Evolutionary conservation across 2,797 vertebrate species (phyloP), one percentile per base, ranked within the genome.

Genomic region (Onychomys torridus): DNA sequence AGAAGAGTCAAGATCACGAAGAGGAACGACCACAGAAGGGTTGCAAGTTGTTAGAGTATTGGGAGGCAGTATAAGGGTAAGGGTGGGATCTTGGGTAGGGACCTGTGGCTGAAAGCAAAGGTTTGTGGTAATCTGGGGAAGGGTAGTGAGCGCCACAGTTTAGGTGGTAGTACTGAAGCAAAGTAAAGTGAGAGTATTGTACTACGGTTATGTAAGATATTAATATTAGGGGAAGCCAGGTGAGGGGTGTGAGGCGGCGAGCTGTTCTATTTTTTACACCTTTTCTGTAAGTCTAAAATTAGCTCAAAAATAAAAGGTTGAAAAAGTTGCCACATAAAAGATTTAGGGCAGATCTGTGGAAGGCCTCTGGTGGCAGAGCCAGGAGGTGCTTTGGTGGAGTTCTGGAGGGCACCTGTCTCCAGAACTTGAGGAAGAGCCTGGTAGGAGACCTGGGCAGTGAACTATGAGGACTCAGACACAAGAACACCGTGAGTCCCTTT

Each of bases 221-320:
- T 97, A 96, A 89, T 95, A 97, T 95, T 86, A 89, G 92, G 78
- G 40, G n/a, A 95, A 95, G 25, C 52, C 94, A 88, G 89, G 82
- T 94, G 75, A 95, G 69, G 82, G 95, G 49, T 84, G 79, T 89
- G 76, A 19, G 14, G 65, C 49, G 77, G 34, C 40, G 84, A 65
- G 83, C 86, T 96, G 91, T 95, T 96, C 91, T 96, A 95, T 92
- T 95, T 96, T 96, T 92, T 82, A 43, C 61, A 84, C 76, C 34
- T 92, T 97, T 92, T 90, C 82, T 95, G 8, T 94, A 91, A 96
- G 49, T 90, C 67, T 97, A 97, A 96, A 97, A 95, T 97, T 97
- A 97, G 76, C 82, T 97, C 77, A 94, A 96, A 87, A 95, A 96
- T 89, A 96, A 97, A 94, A 94, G 65, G 57, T 93, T 97, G 93